A percentile compares a stretch with the other conserved stretches of the same genome.
Conservation (phyloP, 2,113 vertebrate genomes). For the Holacanthus passer region DNA sequence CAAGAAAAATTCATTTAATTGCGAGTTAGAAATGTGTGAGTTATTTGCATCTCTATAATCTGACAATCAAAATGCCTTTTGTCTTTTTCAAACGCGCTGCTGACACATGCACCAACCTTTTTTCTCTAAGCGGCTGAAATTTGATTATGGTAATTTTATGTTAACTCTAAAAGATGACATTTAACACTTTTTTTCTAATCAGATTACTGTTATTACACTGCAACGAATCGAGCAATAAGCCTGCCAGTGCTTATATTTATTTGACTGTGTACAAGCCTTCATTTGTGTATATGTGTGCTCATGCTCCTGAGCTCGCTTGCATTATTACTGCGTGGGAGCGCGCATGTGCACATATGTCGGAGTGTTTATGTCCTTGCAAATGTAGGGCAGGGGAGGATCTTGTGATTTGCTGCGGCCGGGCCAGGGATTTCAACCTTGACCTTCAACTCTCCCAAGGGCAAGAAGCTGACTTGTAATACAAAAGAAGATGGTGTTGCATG, state of each 20-base stretch:
- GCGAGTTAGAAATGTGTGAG: conserved; percentile 43
- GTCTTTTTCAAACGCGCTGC: conserved; percentile 38
- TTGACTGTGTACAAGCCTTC: not conserved
- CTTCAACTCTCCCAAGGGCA: conserved; percentile 52
- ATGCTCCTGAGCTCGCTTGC: not conserved
- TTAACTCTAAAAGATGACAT: conserved; percentile 68
- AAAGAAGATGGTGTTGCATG: not conserved
- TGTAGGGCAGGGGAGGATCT: conserved; percentile 54
- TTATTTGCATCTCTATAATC: conserved; percentile 68
- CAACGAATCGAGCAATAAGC: conserved; percentile 22
- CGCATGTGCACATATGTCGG: conserved; percentile 32
- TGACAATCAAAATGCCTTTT: conserved; percentile 64
- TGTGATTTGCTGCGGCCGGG: conserved; percentile 41
- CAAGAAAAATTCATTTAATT: conserved; percentile 56
- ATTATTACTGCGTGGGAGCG: conserved; percentile 44
- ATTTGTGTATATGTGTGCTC: conserved; percentile 1
- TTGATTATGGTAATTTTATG: conserved; percentile 74
- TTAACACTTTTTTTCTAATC: conserved; percentile 58
- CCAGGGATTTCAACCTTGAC: conserved; percentile 62
- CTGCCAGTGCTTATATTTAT: conserved; percentile 23
- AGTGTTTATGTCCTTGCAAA: conserved; percentile 49
- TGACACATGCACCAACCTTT: conserved; percentile 45
- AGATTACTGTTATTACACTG: conserved; percentile 39
- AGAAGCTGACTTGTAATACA: not conserved
- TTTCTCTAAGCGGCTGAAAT: conserved; percentile 37